Base-by-base conservation (phyloP, 2,113 vertebrate species). In the Crotophaga sulcirostris region DNA sequence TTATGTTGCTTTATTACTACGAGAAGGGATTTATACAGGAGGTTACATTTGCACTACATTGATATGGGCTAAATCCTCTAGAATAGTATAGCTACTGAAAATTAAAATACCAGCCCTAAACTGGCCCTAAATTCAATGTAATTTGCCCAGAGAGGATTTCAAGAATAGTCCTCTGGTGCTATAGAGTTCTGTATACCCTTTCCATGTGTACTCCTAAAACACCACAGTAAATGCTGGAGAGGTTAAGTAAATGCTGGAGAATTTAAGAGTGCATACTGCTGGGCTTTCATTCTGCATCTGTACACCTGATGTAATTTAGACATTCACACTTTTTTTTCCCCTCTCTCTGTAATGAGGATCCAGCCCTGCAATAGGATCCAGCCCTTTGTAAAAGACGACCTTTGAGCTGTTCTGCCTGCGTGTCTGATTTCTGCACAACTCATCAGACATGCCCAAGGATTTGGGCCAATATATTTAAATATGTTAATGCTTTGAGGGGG, bases 1-100 rank as follows among this genome's bases (percentile, higher is more conserved):
- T 92, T 82, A 59, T 79, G 25, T 89, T 93, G 69, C 73, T 95
- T 92, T 93, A 79, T 45, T 79, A 72, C 67, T 96, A 64, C 63
- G 78, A 82, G 93, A 95, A 95, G 89, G 59, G 90, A 60, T 36
- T 56, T 66, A 4, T 75, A 94, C 69, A 67, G 66, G 91, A 90
- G 74, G 77, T 90, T 96, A 93, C 64, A 88, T 96, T 98, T 98
- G 97, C 97, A 97, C 94, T 97, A 93, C 87, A 80, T 88, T 93
- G 75, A 91, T 95, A 87, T 69, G 64, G 59, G 73, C 83, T 92
- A 90, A 67, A 81, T 90, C 72, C 78, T 91, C 44, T 93, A 74
- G 63, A 94, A 66, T 69, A 77, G 42, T 67, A 44, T 58, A 91
- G 90, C 64, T 86, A 51, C 51, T 83, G 63, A 91, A 93, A 86